Evolutionary conservation across 92 coral and sea anemone species (phyloP).

Genomic region (Ricordea florida): DNA sequence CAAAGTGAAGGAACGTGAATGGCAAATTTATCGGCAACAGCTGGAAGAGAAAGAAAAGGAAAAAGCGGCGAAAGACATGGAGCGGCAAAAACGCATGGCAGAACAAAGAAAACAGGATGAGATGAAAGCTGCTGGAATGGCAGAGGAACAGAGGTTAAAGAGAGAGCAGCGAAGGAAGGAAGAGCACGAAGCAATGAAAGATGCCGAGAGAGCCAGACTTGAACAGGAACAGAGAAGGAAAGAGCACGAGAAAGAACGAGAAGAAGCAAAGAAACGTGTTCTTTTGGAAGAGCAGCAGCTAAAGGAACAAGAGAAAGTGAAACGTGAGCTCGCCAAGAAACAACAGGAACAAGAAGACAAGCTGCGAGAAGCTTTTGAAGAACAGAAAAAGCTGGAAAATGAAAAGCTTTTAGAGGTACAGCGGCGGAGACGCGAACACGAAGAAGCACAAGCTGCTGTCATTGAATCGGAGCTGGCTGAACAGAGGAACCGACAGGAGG

Average conservation of each 20-base stretch:
- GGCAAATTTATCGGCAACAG: constrained; percentile 15
- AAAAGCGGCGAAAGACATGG: constrained; percentile 6
- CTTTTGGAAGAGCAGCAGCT: constrained; percentile 48
- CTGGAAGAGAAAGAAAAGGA: constrained; percentile 39
- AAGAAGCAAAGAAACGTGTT: constrained; percentile 43
- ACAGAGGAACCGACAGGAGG: constrained; percentile 16
- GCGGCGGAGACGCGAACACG: not conserved
- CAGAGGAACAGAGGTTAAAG: constrained; percentile 22
- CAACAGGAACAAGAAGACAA: constrained; percentile 49
- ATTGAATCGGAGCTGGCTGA: constrained; percentile 16
- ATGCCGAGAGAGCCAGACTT: constrained; percentile 28
- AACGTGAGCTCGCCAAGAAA: constrained; percentile 10
- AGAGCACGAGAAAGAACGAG: constrained; percentile 26
- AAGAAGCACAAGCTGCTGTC: constrained; percentile 13
- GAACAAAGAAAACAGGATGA: constrained; percentile 31
- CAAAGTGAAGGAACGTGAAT: constrained; percentile 43
- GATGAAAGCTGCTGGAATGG: constrained; percentile 41
- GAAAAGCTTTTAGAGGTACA: constrained; percentile 45
- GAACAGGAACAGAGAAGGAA: constrained; percentile 51
- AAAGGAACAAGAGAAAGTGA: constrained; percentile 43
- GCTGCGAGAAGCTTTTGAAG: constrained; percentile 20
- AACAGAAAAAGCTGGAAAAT: constrained; percentile 33
- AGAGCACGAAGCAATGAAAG: constrained; percentile 47
- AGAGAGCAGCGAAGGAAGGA: constrained; percentile 41
- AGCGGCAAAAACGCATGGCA: constrained; percentile 21